Evolutionary conservation across 2,888 invertebrate genomes (phyloP), one percentile per base, ranked within the genome.

Genomic region (Trichopoda pennipes): DNA sequence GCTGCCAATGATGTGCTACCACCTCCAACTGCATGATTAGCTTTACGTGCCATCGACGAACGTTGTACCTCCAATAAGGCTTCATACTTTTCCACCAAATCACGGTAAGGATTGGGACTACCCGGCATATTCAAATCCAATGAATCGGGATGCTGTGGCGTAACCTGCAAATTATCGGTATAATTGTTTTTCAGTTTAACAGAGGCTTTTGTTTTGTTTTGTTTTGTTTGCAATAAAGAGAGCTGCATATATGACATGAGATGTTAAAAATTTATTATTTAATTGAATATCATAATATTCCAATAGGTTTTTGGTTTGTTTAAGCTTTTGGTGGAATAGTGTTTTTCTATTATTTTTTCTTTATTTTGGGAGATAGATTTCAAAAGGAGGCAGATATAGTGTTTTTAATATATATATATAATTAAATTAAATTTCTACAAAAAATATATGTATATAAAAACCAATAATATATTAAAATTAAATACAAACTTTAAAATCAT

Each of bases 41-140:
- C 74, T 75, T 92, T 92, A 84, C 92, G 92, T 87, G 92, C 93
- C 61, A 93, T 92, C 75, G 94, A 93, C 80, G 94, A 93, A 84
- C 94, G 92, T 88, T 96, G 95, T 51, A 96, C 95, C 89, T 95
- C 95, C 38, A 96, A 91, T 69, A 96, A 92, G 35, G 96, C 96
- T 91, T 96, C 96, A 90, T 96, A 97, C 90, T 96, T 96, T 89
- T 96, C 95, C 68, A 96, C 96, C 85, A 97, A 92, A 75, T 94
- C 95, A 88, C 95, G 93, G 91, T 96, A 96, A 0, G 95, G 94
- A 90, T 95, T 95, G 16, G 89, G 87, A 81, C 88, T 90, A 69
- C 85, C 86, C 21, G 87, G 92, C 81, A 92, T 92, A 70, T 85
- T 87, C 38, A 88, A 64, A 58, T 89, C 89, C 82, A 89, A 81